These are phyloP conservation scores for Myrmecophaga tridactyla DNA, from an alignment of 2,113 vertebrate species.

Conservation along the genomic window DNA sequence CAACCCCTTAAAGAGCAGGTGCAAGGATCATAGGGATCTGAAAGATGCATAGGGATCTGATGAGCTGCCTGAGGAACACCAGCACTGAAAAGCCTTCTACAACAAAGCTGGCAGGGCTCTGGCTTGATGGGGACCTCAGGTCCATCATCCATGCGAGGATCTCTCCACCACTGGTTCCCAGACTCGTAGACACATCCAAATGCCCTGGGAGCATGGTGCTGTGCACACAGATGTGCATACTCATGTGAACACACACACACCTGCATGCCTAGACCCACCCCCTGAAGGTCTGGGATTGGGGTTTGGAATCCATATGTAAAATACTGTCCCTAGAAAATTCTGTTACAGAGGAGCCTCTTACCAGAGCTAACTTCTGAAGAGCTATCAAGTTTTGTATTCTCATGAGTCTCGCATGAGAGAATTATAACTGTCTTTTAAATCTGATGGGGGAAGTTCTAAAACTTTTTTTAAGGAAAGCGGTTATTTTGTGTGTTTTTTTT, in stretches of 20 bases:
- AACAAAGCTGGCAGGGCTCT: not conserved
- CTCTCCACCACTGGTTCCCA: not conserved
- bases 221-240: not conserved
- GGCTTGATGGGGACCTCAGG: not conserved
- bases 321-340: not conserved
- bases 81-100: not conserved
- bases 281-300: not conserved
- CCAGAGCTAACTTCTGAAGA: not conserved
- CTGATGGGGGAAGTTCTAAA: not conserved
- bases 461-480: not conserved
- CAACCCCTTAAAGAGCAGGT: not conserved
- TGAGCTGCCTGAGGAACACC: not conserved
- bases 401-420: not conserved
- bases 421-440: not conserved
- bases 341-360: not conserved
- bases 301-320: not conserved
- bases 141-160: not conserved
- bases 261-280: not conserved
- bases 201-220: not conserved
- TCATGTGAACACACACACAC: not conserved
- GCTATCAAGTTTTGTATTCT: not conserved
- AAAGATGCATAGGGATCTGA: not conserved
- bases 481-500: not conserved
- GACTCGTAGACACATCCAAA: not conserved
- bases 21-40: not conserved